These are phyloP conservation scores for Psittacula cyanocephala DNA, from an alignment of 2,113 vertebrate genomes.

Conservation along the genomic window DNA sequence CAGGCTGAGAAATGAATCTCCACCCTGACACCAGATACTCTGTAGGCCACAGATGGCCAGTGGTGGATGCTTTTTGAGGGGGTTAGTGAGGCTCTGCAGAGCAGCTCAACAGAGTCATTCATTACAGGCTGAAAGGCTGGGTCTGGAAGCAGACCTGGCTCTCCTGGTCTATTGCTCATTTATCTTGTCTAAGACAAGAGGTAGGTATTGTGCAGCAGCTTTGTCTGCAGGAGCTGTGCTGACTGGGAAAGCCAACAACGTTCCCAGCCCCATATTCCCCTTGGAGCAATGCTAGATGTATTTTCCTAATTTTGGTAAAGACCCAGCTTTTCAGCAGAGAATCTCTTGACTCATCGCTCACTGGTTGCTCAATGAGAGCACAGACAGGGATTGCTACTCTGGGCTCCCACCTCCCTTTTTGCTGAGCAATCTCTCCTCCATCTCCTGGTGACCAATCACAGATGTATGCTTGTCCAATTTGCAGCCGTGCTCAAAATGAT, in stretches of 20 bases:
- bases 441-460: background rate
- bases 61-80: background rate
- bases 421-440: background rate
- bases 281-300: background rate
- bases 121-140: background rate
- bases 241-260: background rate
- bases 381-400: background rate
- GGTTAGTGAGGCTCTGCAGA: background rate
- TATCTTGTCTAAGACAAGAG: background rate
- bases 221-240: background rate
- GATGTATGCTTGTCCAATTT: background rate
- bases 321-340: background rate
- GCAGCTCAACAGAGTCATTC: background rate
- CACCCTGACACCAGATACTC: background rate
- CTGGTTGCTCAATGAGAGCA: background rate
- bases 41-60: accelerated
- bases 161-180: background rate
- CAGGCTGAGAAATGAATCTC: background rate
- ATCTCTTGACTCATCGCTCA: background rate
- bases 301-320: background rate
- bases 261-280: background rate
- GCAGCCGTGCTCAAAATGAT: background rate
- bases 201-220: background rate
- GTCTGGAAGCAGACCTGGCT: background rate
- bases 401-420: background rate